Conservation (phyloP, 2,113 vertebrate species). For the Calidris pygmaea region DNA sequence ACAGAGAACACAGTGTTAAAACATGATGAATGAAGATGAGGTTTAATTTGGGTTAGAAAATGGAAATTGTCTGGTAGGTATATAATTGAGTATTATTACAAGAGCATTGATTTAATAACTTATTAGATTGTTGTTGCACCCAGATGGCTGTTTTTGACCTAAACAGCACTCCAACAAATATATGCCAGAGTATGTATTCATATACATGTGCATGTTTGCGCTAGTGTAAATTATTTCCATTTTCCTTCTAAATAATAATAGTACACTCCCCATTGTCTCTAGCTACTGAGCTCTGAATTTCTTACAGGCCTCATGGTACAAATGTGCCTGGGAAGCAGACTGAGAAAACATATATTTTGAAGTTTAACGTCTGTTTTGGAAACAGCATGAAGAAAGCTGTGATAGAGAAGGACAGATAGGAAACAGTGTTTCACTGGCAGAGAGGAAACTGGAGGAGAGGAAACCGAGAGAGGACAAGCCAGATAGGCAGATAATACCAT, state of each 20-base stretch:
- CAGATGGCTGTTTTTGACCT: background rate
- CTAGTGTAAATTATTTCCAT: background rate
- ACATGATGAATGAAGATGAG: background rate
- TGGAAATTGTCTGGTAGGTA: background rate
- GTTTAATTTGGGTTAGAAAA: background rate
- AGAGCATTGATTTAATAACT: background rate
- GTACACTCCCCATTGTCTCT: background rate
- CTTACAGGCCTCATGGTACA: background rate
- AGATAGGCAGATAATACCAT: background rate
- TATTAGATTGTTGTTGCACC: background rate
- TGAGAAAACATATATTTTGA: background rate
- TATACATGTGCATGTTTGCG: fast-evolving
- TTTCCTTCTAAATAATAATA: background rate
- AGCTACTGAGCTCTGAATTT: background rate
- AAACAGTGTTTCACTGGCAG: background rate
- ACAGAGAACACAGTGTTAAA: background rate
- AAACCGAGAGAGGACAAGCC: background rate
- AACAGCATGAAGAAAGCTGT: background rate
- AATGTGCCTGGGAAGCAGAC: background rate
- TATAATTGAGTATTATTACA: background rate
- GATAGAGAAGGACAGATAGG: background rate
- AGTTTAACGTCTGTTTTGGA: background rate
- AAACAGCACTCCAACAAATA: background rate
- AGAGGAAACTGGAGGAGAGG: background rate
- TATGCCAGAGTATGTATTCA: fast-evolving